phyloP scores from a whole-genome alignment of 1,140 invertebrate genomes.

The Dolichoris vasculosae region DNA sequence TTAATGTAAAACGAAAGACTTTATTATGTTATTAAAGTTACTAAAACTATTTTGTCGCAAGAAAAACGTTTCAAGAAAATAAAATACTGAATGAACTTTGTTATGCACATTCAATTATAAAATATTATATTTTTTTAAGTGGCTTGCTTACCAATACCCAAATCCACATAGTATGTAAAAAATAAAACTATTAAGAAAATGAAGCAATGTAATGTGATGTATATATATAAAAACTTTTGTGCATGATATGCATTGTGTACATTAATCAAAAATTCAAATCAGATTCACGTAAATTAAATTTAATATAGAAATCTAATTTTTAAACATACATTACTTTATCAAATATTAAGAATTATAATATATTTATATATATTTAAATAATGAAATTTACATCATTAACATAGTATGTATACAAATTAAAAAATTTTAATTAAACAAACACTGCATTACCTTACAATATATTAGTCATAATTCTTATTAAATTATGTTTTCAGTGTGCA shows the following conservation, averaged over 20 bases:
- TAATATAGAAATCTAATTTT: conserved; percentile 40
- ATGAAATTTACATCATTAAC: background rate
- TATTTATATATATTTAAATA: conserved; percentile 1
- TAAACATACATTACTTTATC: background rate
- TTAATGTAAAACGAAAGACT: no score
- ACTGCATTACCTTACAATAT: background rate
- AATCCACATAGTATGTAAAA: conserved; percentile 76
- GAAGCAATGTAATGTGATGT: conserved; percentile 72
- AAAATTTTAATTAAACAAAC: background rate
- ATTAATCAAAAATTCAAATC: no score
- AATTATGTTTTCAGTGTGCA: no score
- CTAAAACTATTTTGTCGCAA: no score
- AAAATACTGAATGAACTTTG: conserved; percentile 51
- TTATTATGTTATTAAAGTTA: no score
- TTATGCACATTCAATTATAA: conserved; percentile 58
- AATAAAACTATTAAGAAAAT: conserved; percentile 75
- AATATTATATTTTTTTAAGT: conserved; percentile 70
- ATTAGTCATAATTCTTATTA: no score
- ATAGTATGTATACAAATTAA: background rate
- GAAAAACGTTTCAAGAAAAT: no score
- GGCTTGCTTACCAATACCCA: conserved; percentile 75
- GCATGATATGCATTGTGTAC: conserved; percentile 56
- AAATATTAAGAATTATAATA: no score
- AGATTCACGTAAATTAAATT: no score
- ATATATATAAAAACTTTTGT: conserved; percentile 1